Percentiles rank a stretch among this genome's conserved stretches.
These are phyloP conservation scores for Microtus pennsylvanicus DNA, from an alignment of 2,113 vertebrate genomes.

Conservation along the genomic window DNA sequence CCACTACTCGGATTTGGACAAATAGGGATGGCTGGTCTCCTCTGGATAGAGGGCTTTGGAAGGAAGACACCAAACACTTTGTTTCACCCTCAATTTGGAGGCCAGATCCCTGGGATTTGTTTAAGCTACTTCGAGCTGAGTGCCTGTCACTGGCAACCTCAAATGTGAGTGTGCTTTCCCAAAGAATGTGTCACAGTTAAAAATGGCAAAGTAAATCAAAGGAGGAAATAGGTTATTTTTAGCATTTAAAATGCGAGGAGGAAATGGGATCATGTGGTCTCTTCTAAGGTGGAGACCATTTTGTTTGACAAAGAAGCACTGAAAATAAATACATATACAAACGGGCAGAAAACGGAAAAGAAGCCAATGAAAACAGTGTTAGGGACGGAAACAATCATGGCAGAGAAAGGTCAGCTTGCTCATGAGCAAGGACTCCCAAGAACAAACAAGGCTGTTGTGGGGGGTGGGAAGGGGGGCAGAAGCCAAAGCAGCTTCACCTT, in stretches of 20 bases:
- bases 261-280: conserved; percentile 33
- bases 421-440: neutral
- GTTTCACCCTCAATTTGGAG: neutral
- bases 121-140: neutral
- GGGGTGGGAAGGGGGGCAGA: accelerated
- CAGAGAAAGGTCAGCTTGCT: conserved; percentile 54
- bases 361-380: conserved; percentile 47
- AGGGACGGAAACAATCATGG: neutral
- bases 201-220: conserved; percentile 57
- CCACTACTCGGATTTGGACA: neutral
- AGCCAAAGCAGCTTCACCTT: neutral
- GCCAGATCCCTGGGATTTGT: neutral
- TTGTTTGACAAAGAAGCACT: conserved; percentile 38
- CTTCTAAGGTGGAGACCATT: conserved; percentile 41
- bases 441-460: neutral
- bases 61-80: neutral
- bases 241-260: conserved; percentile 12
- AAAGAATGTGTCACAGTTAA: conserved; percentile 54
- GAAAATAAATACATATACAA: neutral
- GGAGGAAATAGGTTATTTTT: conserved; percentile 64
- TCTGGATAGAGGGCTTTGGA: neutral
- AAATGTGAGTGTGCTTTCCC: neutral
- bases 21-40: neutral
- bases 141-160: neutral
- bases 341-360: neutral